A percentile compares a stretch with the other conserved stretches of the same genome.
These are phyloP conservation scores for Hydractinia symbiolongicarpus DNA, from an alignment of 30 jellyfish, hydroid and myxozoan species.

Conservation along the genomic window DNA sequence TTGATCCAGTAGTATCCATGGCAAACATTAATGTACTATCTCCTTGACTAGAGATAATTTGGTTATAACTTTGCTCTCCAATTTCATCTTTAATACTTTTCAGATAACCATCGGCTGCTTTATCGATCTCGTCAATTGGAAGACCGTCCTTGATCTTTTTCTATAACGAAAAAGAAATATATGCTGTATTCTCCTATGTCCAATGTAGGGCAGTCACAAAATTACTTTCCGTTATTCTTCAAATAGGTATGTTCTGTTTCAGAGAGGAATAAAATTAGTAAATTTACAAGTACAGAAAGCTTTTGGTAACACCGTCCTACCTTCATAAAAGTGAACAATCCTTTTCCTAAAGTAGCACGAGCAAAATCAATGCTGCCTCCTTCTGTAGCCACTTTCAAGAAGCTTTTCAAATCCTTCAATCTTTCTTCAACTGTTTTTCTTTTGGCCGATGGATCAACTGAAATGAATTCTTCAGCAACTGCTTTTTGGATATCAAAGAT, in stretches of 20 bases:
- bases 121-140: slow-evolving; percentile 58
- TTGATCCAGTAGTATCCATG: slow-evolving; percentile 78
- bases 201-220: no score
- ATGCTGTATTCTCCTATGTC: no score
- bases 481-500: slow-evolving; percentile 69
- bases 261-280: no score
- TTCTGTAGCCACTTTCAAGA: slow-evolving; percentile 61
- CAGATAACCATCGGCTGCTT: slow-evolving; percentile 64
- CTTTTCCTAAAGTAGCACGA: slow-evolving; percentile 57
- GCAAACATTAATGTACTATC: slow-evolving; percentile 80
- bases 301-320: slow-evolving; percentile 14
- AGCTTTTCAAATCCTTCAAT: slow-evolving; percentile 42
- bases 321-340: no score
- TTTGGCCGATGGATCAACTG: slow-evolving; percentile 48
- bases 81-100: slow-evolving; percentile 44
- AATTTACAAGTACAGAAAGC: no score
- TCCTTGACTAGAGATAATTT: slow-evolving; percentile 70
- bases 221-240: no score
- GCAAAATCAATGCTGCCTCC: slow-evolving; percentile 94
- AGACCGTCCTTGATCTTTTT: slow-evolving; percentile 61
- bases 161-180: slow-evolving; percentile 12
- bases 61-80: slow-evolving; percentile 64
- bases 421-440: slow-evolving; percentile 52
- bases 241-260: no score
- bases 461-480: slow-evolving; percentile 62